These are phyloP conservation scores for Drosophila truncata DNA, from an alignment of 1,140 invertebrate species.

Conservation along the genomic window DNA sequence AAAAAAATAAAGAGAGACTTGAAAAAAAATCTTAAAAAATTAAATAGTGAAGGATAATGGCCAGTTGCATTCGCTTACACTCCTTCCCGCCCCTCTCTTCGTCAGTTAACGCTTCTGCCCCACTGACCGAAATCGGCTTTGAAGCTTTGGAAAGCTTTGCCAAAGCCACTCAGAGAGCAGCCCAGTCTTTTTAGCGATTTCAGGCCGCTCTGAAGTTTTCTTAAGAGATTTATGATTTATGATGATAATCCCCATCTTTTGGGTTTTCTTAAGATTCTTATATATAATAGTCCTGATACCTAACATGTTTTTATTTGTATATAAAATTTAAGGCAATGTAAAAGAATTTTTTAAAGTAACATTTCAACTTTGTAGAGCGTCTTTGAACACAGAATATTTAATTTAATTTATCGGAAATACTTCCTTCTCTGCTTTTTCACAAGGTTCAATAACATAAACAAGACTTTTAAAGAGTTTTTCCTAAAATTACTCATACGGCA, in stretches of 20 bases:
- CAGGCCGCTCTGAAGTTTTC: background rate
- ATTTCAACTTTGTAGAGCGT: background rate
- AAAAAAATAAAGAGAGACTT: background rate
- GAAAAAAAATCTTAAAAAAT: conserved; percentile 17
- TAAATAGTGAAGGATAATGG: conserved; percentile 63
- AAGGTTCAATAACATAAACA: background rate
- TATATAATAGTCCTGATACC: background rate
- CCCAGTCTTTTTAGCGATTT: background rate
- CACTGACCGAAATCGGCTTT: conserved; percentile 62
- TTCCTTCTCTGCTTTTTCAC: background rate
- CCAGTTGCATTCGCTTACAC: conserved; percentile 16
- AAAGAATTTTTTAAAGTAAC: background rate
- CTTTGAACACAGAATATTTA: background rate
- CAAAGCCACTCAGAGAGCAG: conserved; percentile 23
- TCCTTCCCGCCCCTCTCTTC: background rate
- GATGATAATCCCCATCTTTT: no score
- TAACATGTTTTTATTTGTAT: no score
- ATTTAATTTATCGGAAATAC: background rate
- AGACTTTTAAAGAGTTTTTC: background rate
- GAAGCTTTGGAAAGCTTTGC: conserved; percentile 39
- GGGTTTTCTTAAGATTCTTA: no score
- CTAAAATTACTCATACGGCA: conserved; percentile 23
- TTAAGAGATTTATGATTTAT: background rate
- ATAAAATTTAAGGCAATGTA: no score
- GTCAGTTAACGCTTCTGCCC: conserved; percentile 21